These are phyloP conservation scores for Rhynchotus rufescens DNA, from an alignment of 2,797 vertebrate genomes.

Conservation along the genomic window DNA sequence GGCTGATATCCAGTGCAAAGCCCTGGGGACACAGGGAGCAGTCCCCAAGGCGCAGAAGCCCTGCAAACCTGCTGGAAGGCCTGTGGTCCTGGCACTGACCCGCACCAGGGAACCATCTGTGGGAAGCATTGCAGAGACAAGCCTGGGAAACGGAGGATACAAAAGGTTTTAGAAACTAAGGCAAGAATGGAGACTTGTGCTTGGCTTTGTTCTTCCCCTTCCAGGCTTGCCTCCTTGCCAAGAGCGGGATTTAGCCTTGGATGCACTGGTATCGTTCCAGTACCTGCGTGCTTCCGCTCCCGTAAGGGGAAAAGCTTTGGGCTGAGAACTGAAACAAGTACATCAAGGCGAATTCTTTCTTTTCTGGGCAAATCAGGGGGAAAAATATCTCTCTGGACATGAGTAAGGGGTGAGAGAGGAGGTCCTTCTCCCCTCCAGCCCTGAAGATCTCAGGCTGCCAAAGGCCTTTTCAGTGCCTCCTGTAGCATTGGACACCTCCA, in stretches of 20 bases:
- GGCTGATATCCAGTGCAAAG: too few relatives aligned
- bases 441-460: neutral
- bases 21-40: neutral
- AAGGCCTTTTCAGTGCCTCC: neutral
- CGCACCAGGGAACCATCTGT: neutral
- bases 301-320: neutral
- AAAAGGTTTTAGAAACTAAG: neutral
- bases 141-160: slow-evolving; percentile 16
- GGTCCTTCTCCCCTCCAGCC: neutral
- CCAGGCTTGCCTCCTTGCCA: slow-evolving; percentile 23
- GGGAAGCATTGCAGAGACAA: neutral
- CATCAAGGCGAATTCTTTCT: neutral
- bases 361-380: too few relatives aligned
- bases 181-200: neutral
- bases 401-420: neutral
- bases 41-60: neutral
- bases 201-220: slow-evolving; percentile 25
- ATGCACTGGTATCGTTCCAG: neutral
- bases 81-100: neutral
- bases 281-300: neutral
- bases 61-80: neutral
- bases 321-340: neutral
- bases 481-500: neutral
- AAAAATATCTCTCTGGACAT: neutral
- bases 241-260: slow-evolving; percentile 16